Percentiles rank a stretch among this genome's conserved stretches.
Evolutionary conservation across 2,797 vertebrate species (phyloP).

Genomic region (Momotus momota): DNA sequence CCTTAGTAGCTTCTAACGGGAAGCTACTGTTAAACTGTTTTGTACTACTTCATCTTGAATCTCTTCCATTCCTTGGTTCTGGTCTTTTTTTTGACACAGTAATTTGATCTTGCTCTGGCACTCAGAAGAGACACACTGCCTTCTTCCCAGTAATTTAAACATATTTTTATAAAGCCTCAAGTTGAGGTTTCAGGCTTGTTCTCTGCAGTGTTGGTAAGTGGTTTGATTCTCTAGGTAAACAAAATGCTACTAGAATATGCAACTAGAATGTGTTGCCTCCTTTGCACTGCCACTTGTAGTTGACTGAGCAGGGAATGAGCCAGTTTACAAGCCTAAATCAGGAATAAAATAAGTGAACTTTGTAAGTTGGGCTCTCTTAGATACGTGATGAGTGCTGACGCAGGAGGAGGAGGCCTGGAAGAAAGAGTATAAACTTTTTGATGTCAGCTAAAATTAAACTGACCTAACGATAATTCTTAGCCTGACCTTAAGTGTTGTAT

Average conservation of each 20-base stretch:
- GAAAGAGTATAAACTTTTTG: neutral
- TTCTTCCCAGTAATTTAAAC: neutral
- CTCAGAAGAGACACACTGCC: neutral
- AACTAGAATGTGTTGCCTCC: neutral
- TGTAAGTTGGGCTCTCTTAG: neutral
- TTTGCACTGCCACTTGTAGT: neutral
- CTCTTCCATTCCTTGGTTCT: neutral
- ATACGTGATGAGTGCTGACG: neutral
- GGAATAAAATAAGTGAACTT: neutral
- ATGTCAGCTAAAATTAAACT: neutral
- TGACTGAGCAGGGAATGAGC: neutral
- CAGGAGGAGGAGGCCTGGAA: neutral
- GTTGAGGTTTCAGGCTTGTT: neutral
- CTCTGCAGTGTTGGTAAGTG: neutral
- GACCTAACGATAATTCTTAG: neutral
- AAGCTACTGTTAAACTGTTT: neutral
- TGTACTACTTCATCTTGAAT: neutral
- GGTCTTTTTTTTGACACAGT: conserved; percentile 5
- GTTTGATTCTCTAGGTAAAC: neutral
- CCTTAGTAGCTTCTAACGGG: neutral
- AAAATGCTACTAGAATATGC: neutral
- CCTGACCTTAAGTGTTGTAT: neutral
- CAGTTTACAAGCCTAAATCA: neutral
- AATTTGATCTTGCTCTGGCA: neutral
- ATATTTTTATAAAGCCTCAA: conserved; percentile 17